These are phyloP conservation scores for Drosophila albomicans DNA, from an alignment of 1,140 invertebrate genomes.

Conservation along the genomic window DNA sequence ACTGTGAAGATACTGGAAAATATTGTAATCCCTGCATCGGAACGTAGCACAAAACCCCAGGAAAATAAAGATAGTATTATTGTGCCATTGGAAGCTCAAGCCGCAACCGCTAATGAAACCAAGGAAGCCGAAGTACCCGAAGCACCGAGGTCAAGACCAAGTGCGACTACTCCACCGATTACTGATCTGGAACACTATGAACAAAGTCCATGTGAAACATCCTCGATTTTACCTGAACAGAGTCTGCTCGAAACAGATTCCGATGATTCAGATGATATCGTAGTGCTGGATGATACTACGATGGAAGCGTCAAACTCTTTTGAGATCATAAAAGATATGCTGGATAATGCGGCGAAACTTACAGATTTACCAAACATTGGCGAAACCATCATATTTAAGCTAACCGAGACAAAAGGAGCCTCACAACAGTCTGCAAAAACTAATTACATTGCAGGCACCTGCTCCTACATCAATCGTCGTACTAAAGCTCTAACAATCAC, in stretches of 20 bases:
- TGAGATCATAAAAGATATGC: slow-evolving; percentile 38
- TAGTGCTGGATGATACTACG: slow-evolving; percentile 64
- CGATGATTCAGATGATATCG: slow-evolving; percentile 57
- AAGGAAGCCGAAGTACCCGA: slow-evolving; percentile 1
- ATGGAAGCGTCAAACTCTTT: slow-evolving; percentile 40
- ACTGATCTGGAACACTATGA: neutral
- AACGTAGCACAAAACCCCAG: neutral
- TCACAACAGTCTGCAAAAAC: slow-evolving; percentile 9
- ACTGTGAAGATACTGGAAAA: slow-evolving; percentile 54
- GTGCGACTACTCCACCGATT: neutral
- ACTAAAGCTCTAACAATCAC: slow-evolving; percentile 46
- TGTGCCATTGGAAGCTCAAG: slow-evolving; percentile 5
- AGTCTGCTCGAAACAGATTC: slow-evolving; percentile 46
- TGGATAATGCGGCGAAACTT: slow-evolving; percentile 33
- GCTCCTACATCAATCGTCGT: slow-evolving; percentile 62
- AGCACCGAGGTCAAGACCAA: neutral
- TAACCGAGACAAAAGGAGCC: slow-evolving; percentile 24
- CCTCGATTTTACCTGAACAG: neutral
- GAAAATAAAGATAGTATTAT: neutral
- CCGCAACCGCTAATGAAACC: neutral
- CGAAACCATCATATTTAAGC: slow-evolving; percentile 61
- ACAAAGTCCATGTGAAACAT: neutral
- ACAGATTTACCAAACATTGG: slow-evolving; percentile 34
- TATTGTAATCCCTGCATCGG: slow-evolving; percentile 34
- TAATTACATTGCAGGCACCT: slow-evolving; percentile 44